Base-by-base conservation (phyloP, 2,888 invertebrate species). In the Entomobrya proxima region DNA sequence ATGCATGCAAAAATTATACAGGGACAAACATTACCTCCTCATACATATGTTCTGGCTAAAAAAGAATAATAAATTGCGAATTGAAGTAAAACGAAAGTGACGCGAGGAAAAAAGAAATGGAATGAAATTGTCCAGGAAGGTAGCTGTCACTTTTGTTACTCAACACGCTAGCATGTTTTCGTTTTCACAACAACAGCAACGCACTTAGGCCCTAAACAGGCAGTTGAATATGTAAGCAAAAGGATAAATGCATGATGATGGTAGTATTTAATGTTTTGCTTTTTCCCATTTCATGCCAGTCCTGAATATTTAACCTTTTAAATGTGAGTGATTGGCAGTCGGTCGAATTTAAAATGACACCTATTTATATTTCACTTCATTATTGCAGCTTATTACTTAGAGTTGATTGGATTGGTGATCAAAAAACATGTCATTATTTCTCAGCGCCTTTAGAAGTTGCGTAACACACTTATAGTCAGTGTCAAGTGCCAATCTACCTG, bases 111-210 rank as follows among this genome's bases (percentile, higher is more conserved):
- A 58, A 52, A 50, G 58, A 40, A n/a, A n/a, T n/a, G 81, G 52
- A 72, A 80, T 72, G 55, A 72, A 81, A 74, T 74, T 81, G 83
- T 87, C 84, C 89, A 88, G 90, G 90, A 90, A 89, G 88, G 86
- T 88, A 88, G 82, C 88, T 86, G 88, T 89, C 90, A 87, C 78
- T 79, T 55, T 50, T 72, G 30, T 72, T 55, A 58, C 37, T 44
- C n/a, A 55, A 64, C 78, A 67, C 78, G 78, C 78, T 78, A 78
- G 40, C 61, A 24, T 27, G 32, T 32, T 47, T 50, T 72, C 44
- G 18, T 47, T 67, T 55, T 27, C 24, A 27, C 13, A 55, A 13
- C 27, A 15, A 13, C 21, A 40, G 40, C 18, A 69, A 69, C 69
- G 69, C 44, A 69, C 44, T 69, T 72, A 1, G 37, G 21, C 11